Base-by-base conservation (phyloP, 2,888 invertebrate genomes). In the Brachycybe producta region DNA sequence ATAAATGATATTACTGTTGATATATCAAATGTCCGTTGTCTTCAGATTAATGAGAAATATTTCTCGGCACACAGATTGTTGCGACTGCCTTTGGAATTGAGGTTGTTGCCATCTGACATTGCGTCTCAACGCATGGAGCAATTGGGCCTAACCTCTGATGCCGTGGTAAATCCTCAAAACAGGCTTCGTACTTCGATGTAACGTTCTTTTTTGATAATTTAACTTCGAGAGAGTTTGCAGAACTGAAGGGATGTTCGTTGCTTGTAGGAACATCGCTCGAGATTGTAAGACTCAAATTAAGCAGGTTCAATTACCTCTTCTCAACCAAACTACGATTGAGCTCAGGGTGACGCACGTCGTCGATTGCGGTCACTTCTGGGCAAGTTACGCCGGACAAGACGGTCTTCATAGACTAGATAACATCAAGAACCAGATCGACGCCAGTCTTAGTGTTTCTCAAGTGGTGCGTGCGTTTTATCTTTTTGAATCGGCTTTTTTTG, bases 291-390 rank as follows among this genome's bases (percentile, higher is more conserved):
- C 23, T 21, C 19, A 15, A 4, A 23, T 41, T 19, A 23, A 41
- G 24, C 45, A 45, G 21, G 45, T 45, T 8, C 21, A 26, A 2
- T 24, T 45, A 19, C 45, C 45, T 13, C 7, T 15, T 17, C 21
- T 28, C 13, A n/a, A 19, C 21, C 7, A 17, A n/a, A n/a, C 34
- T 28, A 24, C 27, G 15, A 27, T 48, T 28, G 48, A 40, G 34
- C 15, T 45, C 19, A n/a, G n/a, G 39, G 47, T 52, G 30, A 44
- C 46, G 19, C 61, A 82, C 79, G 60, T 75, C 2, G 66, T 74
- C 15, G 74, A 75, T 62, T 76, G 80, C 19, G 74, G 76, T 49
- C 76, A 77, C 60, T 84, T 84, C 65, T 84, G 78, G 78, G 78
- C 73, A 8, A 77, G 76, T 51, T 69, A 75, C 56, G 66, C 67